Evolutionary conservation across 2,888 invertebrate species (phyloP).

Genomic region (Napeogenes inachia): DNA sequence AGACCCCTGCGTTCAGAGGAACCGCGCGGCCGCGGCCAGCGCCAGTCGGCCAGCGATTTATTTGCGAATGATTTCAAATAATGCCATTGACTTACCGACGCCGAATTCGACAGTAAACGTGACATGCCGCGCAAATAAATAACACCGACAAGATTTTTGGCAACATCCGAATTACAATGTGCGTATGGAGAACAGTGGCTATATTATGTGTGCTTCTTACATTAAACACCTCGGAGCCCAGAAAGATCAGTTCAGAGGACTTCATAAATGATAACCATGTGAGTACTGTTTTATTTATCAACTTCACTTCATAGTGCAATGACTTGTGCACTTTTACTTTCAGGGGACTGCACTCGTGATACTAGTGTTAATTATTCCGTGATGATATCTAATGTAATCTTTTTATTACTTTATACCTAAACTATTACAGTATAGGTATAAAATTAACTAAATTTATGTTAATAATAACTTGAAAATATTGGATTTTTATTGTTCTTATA

Average conservation of each 20-base stretch:
- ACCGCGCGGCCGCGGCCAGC: slow-evolving; percentile 71
- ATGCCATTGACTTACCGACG: slow-evolving; percentile 62
- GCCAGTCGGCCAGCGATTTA: slow-evolving; percentile 65
- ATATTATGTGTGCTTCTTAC: slow-evolving; percentile 60
- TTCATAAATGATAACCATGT: slow-evolving; percentile 56
- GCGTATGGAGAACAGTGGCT: slow-evolving; percentile 69
- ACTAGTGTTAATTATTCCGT: slow-evolving; percentile 21
- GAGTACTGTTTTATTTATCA: slow-evolving; percentile 48
- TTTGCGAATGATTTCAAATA: slow-evolving; percentile 72
- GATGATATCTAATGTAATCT: slow-evolving; percentile 15
- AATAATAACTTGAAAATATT: no score
- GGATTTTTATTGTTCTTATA: no score
- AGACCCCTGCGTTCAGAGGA: slow-evolving; percentile 57
- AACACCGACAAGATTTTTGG: slow-evolving; percentile 47
- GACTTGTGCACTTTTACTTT: slow-evolving; percentile 73
- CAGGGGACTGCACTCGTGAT: slow-evolving; percentile 43
- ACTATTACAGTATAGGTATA: neutral
- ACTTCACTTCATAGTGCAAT: slow-evolving; percentile 47
- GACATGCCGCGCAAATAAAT: slow-evolving; percentile 71
- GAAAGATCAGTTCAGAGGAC: slow-evolving; percentile 52
- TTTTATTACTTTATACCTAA: neutral
- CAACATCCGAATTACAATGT: slow-evolving; percentile 58
- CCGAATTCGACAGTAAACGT: slow-evolving; percentile 61
- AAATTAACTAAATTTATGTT: no score
- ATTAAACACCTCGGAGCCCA: slow-evolving; percentile 43